phyloP scores from a whole-genome alignment of 2,113 vertebrate genomes.

The Hyperopisus bebe region DNA sequence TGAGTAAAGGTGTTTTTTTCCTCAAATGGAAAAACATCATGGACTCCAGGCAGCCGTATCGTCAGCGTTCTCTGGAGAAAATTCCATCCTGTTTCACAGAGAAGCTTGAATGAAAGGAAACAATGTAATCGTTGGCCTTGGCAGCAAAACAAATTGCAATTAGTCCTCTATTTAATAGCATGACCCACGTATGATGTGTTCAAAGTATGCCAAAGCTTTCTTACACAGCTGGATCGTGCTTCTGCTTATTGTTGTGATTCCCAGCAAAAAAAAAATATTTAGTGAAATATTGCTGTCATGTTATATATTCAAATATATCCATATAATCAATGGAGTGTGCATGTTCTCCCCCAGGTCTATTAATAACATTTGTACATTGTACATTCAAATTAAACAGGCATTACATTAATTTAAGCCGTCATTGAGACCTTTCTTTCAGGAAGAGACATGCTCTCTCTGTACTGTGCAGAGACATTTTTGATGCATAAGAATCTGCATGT shows the following conservation, averaged over 20 bases:
- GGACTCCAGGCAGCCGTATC: neutral
- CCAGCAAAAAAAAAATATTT: conserved; percentile 3
- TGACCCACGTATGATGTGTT: neutral
- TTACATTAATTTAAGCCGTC: neutral
- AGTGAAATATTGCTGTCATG: neutral
- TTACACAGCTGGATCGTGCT: neutral
- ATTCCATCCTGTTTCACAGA: neutral
- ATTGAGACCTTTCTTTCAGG: neutral
- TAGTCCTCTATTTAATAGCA: neutral
- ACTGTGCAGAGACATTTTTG: neutral
- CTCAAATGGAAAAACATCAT: neutral
- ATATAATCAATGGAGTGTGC: neutral
- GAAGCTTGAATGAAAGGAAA: neutral
- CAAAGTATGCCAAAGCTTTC: neutral
- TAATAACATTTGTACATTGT: neutral
- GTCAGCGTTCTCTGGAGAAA: neutral
- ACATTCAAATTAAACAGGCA: neutral
- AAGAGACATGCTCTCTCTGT: neutral
- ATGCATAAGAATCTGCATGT: neutral
- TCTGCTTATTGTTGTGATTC: neutral
- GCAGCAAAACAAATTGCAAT: neutral
- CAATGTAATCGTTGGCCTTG: neutral
- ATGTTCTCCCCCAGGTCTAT: neutral
- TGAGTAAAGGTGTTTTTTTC: neutral
- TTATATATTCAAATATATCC: neutral